Evolutionary conservation across 2,888 invertebrate species (phyloP).

Genomic region (Acronicta aceris): DNA sequence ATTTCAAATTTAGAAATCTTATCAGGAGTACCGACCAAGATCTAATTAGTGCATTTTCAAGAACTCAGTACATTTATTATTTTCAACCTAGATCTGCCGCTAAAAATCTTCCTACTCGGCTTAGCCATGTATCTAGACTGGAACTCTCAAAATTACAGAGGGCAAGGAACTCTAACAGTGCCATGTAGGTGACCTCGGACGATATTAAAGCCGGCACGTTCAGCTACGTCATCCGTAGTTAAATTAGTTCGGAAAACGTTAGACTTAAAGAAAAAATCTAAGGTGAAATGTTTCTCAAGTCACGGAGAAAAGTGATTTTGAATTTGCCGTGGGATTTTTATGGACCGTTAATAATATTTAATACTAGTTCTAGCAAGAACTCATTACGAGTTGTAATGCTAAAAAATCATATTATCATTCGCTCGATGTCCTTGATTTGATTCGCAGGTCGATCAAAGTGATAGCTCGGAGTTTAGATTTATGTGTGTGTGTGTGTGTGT

Average conservation of each 20-base stretch:
- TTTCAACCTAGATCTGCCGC: too few species aligned
- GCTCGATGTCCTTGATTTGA: too few species aligned
- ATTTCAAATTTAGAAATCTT: too few species aligned
- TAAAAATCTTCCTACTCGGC: not conserved
- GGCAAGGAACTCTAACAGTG: slow-evolving; percentile 13
- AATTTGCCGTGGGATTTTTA: slow-evolving; percentile 5
- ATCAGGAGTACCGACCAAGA: too few species aligned
- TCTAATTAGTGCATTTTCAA: too few species aligned
- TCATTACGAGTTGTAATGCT: too few species aligned
- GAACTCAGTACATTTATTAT: too few species aligned
- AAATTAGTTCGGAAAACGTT: slow-evolving; percentile 27
- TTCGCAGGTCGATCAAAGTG: too few species aligned
- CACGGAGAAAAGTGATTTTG: slow-evolving; percentile 11
- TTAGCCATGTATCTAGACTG: not conserved
- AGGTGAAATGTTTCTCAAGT: slow-evolving; percentile 14
- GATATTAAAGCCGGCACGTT: slow-evolving; percentile 24
- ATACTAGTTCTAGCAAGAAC: not conserved
- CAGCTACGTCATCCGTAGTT: slow-evolving; percentile 34
- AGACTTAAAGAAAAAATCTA: slow-evolving; percentile 21
- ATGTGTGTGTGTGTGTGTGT: too few species aligned
- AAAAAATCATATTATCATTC: too few species aligned
- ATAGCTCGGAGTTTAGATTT: too few species aligned
- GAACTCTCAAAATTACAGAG: slow-evolving; percentile 9
- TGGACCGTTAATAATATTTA: not conserved
- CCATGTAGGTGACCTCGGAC: slow-evolving; percentile 16